Base-by-base conservation (phyloP, 1,140 invertebrate species). In the Aphis craccivora region DNA sequence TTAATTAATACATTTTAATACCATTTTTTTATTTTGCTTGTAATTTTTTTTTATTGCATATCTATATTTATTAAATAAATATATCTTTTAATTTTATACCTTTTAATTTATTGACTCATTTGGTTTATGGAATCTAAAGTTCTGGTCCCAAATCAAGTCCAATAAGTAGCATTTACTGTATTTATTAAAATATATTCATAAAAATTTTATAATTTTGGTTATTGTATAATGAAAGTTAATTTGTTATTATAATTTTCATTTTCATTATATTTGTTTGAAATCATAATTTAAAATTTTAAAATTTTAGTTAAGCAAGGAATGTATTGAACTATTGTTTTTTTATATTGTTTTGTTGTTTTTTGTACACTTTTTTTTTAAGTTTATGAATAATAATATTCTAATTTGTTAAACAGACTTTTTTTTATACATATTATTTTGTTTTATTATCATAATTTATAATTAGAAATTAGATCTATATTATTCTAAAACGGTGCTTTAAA, bases 401-500 rank as follows among this genome's bases (percentile, higher is more conserved):
- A 37, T 30, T 90, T 90, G 51, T 55, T 90, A 90, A 90, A 90
- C 5, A 90, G 35, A 90, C 22, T 40, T 90, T 90, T 90, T 53
- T 90, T 60, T 55, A 25, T 40, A 55, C 23, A 40, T 90, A 55
- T 90, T 37, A 25, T 60, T 60, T 90, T 60, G 9, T 90, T 90
- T 37, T 60, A 30, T 37, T 90, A 22, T 60, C n/a, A n/a, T 60
- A 30, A 67, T 90, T 90, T 18, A 35, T 67, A 45, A 4, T 37
- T 89, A 55, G 48, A 11, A 25, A 40, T 25, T 89, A 53, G 51
- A 22, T 53, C 11, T 89, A 37, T 53, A 55, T 20, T 90, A 67
- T 67, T 90, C 60, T 67, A 67, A 67, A 90, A 90, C 20, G 89
- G 89, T 90, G 89, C 89, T 90, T 90, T 60, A 60, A 60, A 43